A percentile compares a stretch with the other conserved stretches of the same genome.
phyloP scores from a whole-genome alignment of 2,113 vertebrate genomes.

The Tamias sibiricus region DNA sequence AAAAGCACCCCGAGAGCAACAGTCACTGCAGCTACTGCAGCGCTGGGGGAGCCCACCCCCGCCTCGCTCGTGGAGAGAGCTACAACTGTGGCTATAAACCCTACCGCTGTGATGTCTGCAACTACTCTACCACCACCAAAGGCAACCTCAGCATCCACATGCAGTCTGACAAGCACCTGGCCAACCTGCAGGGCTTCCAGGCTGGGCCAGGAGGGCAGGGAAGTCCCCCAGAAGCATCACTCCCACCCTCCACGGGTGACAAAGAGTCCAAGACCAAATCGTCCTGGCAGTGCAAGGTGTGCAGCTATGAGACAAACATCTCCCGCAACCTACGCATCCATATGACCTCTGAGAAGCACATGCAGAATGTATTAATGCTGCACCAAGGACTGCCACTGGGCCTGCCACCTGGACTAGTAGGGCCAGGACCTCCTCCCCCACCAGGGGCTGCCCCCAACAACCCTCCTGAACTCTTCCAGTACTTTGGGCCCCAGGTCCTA shows the following conservation, averaged over 20 bases:
- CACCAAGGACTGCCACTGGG: slow-evolving; percentile 84
- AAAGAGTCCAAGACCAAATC: slow-evolving; percentile 85
- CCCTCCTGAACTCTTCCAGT: slow-evolving; percentile 80
- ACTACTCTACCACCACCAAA: slow-evolving; percentile 88
- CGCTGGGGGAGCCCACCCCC: slow-evolving; percentile 80
- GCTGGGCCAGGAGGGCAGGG: slow-evolving; percentile 59
- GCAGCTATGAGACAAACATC: slow-evolving; percentile 86
- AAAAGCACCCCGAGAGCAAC: slow-evolving; percentile 85
- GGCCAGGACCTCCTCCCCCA: slow-evolving; percentile 70
- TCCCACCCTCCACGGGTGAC: slow-evolving; percentile 65
- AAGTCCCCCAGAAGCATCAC: slow-evolving; percentile 65
- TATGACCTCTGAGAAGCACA: slow-evolving; percentile 88
- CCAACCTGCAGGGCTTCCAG: slow-evolving; percentile 86
- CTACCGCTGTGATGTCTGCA: slow-evolving; percentile 86
- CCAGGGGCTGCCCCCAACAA: slow-evolving; percentile 63
- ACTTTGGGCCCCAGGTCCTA: slow-evolving; percentile 79
- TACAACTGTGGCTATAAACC: slow-evolving; percentile 88
- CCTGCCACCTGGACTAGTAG: slow-evolving; percentile 78
- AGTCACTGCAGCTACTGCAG: slow-evolving; percentile 86
- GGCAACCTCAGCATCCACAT: slow-evolving; percentile 88
- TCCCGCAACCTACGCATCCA: slow-evolving; percentile 88
- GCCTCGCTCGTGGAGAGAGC: slow-evolving; percentile 84
- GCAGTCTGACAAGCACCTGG: slow-evolving; percentile 87
- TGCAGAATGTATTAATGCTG: slow-evolving; percentile 86
- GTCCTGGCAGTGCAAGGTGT: slow-evolving; percentile 87